Conservation (phyloP, 2,888 invertebrate species). For the Dynastes maya region DNA sequence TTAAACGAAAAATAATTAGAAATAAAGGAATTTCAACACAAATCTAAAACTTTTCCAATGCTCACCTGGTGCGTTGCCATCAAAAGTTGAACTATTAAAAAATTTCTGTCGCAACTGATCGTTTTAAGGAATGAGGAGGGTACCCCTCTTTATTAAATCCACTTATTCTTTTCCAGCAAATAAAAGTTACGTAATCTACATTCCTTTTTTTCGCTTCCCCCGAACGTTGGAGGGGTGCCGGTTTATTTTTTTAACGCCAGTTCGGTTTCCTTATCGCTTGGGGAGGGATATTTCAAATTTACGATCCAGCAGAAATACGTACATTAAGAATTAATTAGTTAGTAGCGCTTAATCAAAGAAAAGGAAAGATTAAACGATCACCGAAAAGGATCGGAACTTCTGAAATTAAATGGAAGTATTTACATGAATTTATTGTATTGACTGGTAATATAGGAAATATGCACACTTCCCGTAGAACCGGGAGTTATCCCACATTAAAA, state of each 20-base stretch:
- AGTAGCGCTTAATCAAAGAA: constrained; percentile 5
- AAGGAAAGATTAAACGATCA: neutral
- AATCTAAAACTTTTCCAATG: too few species aligned
- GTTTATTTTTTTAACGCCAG: neutral
- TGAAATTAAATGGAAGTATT: too few species aligned
- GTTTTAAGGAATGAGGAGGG: neutral
- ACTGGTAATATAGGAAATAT: too few species aligned
- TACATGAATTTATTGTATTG: too few species aligned
- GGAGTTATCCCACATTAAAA: too few species aligned
- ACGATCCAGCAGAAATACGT: constrained; percentile 32
- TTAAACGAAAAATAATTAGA: neutral
- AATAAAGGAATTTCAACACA: neutral
- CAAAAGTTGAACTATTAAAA: neutral
- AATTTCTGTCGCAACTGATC: neutral
- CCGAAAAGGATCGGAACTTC: too few species aligned
- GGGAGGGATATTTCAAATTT: constrained; percentile 40
- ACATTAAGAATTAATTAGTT: constrained; percentile 49
- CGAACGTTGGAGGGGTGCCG: too few species aligned
- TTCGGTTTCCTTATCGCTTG: neutral
- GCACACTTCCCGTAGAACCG: too few species aligned
- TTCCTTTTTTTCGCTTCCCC: constrained; percentile 13
- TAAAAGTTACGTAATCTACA: constrained; percentile 49
- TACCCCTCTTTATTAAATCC: constrained; percentile 45
- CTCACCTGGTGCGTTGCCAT: neutral
- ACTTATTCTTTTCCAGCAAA: constrained; percentile 46